Evolutionary conservation across 2,113 vertebrate genomes (phyloP).

Genomic region (Benitochromis conjunctus): DNA sequence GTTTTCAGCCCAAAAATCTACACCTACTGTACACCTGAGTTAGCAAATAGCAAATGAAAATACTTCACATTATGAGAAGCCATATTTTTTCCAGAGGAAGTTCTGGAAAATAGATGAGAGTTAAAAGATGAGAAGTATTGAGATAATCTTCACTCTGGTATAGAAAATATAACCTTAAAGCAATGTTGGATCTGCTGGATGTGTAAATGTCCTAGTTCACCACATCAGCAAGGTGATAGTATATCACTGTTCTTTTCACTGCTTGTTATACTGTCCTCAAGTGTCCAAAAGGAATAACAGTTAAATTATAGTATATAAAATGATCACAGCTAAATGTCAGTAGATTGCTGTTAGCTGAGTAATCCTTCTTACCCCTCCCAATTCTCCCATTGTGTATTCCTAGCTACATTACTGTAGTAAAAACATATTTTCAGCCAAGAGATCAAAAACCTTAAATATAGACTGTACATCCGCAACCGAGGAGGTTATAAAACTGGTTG

Average conservation of each 20-base stretch:
- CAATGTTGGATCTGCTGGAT: neutral
- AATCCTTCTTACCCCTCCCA: neutral
- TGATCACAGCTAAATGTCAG: neutral
- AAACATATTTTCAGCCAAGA: neutral
- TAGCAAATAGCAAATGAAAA: neutral
- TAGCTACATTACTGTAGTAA: neutral
- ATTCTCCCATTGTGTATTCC: neutral
- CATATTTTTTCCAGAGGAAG: neutral
- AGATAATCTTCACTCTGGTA: neutral
- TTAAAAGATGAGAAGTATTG: neutral
- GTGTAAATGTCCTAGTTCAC: neutral
- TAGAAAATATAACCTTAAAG: neutral
- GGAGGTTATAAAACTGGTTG: no score
- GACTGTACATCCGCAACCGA: no score
- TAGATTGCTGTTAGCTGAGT: neutral
- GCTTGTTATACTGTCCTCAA: neutral
- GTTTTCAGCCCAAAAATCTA: neutral
- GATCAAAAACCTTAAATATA: no score
- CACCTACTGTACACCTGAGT: neutral
- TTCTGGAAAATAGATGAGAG: neutral
- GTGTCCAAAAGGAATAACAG: neutral
- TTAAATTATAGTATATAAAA: neutral
- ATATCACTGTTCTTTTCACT: neutral
- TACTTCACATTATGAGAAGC: neutral
- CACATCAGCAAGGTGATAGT: neutral